These are phyloP conservation scores for Hyperoodon ampullatus DNA, from an alignment of 2,113 vertebrate genomes.

Conservation along the genomic window DNA sequence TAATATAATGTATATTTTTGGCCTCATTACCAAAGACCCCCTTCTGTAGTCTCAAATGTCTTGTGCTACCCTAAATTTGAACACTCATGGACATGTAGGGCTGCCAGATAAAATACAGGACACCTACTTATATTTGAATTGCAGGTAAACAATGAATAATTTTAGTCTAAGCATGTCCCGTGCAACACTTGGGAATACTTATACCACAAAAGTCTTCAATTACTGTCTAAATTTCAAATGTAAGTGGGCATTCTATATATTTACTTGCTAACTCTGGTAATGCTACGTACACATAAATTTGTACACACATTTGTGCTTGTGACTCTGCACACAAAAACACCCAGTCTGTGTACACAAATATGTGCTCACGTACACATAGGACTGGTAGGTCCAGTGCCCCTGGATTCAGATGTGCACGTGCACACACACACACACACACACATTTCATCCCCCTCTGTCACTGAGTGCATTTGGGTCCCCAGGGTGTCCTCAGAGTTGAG, in stretches of 20 bases:
- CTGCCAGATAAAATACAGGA: background rate
- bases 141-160: background rate
- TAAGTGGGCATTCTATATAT: background rate
- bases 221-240: background rate
- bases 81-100: fast-evolving
- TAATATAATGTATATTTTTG: background rate
- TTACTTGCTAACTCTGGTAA: background rate
- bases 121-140: background rate
- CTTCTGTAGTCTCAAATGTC: background rate
- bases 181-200: background rate
- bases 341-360: fast-evolving
- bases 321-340: fast-evolving
- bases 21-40: background rate
- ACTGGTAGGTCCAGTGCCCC: fast-evolving
- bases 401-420: background rate
- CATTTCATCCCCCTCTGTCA: slow-evolving; percentile 27
- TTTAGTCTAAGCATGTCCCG: background rate
- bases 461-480: slow-evolving; percentile 75
- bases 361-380: fast-evolving
- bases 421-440: background rate
- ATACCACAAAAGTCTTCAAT: background rate
- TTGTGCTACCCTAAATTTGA: background rate
- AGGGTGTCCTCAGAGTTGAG: slow-evolving; percentile 64
- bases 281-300: too few species aligned
- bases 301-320: fast-evolving